These are phyloP conservation scores for Apodemia mormo DNA, from an alignment of 2,888 invertebrate species.

Conservation along the genomic window DNA sequence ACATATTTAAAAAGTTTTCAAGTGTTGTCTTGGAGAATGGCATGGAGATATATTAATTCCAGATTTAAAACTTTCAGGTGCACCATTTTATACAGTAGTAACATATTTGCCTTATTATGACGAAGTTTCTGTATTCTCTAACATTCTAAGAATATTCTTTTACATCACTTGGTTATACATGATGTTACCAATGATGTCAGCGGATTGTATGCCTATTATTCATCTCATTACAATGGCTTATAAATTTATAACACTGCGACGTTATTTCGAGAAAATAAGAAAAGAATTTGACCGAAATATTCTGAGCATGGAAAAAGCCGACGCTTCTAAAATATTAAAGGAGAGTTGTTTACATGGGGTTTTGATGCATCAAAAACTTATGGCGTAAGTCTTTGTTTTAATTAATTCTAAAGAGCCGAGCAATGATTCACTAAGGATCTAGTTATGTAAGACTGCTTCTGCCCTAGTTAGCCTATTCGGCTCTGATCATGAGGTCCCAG, in stretches of 20 bases:
- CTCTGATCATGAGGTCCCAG: too few species aligned
- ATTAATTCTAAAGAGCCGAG: neutral
- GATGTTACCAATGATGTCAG: constrained; percentile 74
- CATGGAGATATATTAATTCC: too few species aligned
- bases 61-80: constrained; percentile 43
- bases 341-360: constrained; percentile 59
- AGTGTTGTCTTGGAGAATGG: too few species aligned
- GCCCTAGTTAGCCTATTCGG: too few species aligned
- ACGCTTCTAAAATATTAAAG: constrained; percentile 53
- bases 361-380: constrained; percentile 62
- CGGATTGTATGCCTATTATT: constrained; percentile 68
- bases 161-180: constrained; percentile 68
- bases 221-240: constrained; percentile 60
- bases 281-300: constrained; percentile 51
- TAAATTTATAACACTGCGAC: constrained; percentile 63
- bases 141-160: constrained; percentile 59
- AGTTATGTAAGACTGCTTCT: too few species aligned
- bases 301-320: constrained; percentile 42
- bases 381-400: constrained; percentile 51
- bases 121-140: constrained; percentile 52
- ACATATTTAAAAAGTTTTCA: neutral
- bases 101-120: constrained; percentile 64
- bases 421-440: too few species aligned
- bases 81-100: constrained; percentile 70
- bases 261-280: constrained; percentile 56